These are phyloP conservation scores for Frankliniella intonsa DNA, from an alignment of 2,888 invertebrate species.

Conservation along the genomic window DNA sequence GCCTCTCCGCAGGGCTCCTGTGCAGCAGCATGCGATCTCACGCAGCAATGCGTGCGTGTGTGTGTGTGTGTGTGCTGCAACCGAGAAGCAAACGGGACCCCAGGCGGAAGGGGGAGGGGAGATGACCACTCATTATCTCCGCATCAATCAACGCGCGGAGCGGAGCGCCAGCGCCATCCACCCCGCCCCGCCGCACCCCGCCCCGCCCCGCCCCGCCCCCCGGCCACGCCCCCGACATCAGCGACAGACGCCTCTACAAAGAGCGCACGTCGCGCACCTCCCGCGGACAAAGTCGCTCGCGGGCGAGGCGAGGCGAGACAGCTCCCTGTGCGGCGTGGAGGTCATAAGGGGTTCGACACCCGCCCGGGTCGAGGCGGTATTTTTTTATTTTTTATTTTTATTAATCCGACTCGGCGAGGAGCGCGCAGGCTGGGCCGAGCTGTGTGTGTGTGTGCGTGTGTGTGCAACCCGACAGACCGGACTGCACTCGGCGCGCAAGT, in stretches of 20 bases:
- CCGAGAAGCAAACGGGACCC: neutral
- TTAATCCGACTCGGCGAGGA: too few relatives aligned
- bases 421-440: too few relatives aligned
- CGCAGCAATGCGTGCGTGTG: neutral
- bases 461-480: too few relatives aligned
- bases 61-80: neutral
- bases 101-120: neutral
- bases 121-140: conserved; percentile 11
- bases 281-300: too few relatives aligned
- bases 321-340: too few relatives aligned
- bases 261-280: too few relatives aligned
- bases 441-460: too few relatives aligned
- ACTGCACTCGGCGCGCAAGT: too few relatives aligned
- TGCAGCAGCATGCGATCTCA: neutral
- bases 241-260: neutral
- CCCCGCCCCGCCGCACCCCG: neutral
- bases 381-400: too few relatives aligned
- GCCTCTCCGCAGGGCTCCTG: neutral
- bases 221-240: conserved; percentile 3
- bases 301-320: too few relatives aligned
- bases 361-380: too few relatives aligned
- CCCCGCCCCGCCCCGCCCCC: neutral
- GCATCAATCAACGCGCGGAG: conserved; percentile 3
- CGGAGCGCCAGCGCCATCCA: neutral
- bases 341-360: too few relatives aligned